Base-by-base conservation (phyloP, 1,140 invertebrate species). In the Cyclina sinensis region DNA sequence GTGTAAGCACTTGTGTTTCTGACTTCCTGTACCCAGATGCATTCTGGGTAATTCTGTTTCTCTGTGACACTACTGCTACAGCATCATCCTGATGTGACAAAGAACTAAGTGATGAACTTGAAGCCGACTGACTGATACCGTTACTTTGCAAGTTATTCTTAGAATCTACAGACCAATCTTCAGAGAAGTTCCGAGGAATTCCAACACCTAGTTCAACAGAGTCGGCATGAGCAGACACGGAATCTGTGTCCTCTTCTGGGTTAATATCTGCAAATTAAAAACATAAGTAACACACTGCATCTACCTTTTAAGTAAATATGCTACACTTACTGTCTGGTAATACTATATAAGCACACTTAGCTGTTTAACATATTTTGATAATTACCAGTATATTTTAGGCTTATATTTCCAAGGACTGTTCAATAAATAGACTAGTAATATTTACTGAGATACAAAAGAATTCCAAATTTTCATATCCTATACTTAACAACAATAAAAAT, bases 71-170 rank as follows among this genome's bases (percentile, higher is more conserved):
- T 37, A 46, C 37, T 18, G 59, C 80, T 62, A 65, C 39, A 43
- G 30, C 57, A 59, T 82, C 80, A 84, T 84, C 54, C 27, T 21
- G 81, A 35, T 68, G 59, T 16, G 81, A 84, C 37, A 84, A 73
- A 16, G 81, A 84, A n/a, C 81, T 84, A 48, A 43, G 43, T 9
- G 81, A 84, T 1, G 81, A 68, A 79, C 51, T 54, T 0, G 76
- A 54, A 24, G n/a, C 73, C 21, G 57, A 27, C 57, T 24, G 57
- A 27, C 24, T 62, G 51, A 4, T 54, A 54, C 21, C 2, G 7
- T 18, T n/a, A 4, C n/a, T n/a, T n/a, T n/a, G n/a, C n/a, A 14
- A 18, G 51, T 54, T 54, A 4, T 11, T 21, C 27, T 62, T 27
- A 27, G 57, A 4, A 1, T 48, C 46, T 37, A 46, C 74, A 30